Evolutionary conservation across 2,797 vertebrate species (phyloP), one percentile per base, ranked within the genome.

Genomic region (Sebastes dallii): DNA sequence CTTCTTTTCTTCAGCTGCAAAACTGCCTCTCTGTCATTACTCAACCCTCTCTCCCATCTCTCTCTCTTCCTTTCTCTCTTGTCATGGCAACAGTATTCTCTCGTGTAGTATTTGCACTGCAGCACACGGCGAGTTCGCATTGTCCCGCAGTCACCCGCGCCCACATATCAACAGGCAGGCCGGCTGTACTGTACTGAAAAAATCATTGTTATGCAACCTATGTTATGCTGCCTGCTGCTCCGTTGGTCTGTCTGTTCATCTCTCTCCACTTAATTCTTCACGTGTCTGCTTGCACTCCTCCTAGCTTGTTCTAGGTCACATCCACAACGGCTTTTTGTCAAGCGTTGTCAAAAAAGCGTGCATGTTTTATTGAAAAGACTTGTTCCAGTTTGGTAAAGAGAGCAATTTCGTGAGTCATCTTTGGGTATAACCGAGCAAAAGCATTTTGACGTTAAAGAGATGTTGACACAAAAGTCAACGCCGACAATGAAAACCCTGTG

Each of bases 151-250:
- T 93, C 91, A 92, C 93, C 91, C 91, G 77, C 94, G 91, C 94
- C 93, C 94, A 95, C 94, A 93, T 93, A 93, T 94, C 91, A 94
- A 93, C 94, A 94, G 89, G 92, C 93, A 88, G 90, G 82, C 92
- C 66, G 80, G 91, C 88, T 92, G 91, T 89, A 87, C 88, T 91
- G 88, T 86, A 83, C 88, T 80, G 89, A 89, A 85, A 85, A 91
- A 93, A 81, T 93, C 83, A 92, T 94, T 94, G 92, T 95, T 95
- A 95, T 91, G 92, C 92, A 95, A 95, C 90, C 91, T 91, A 85
- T 89, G 90, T 89, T 89, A 67, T 86, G 84, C 86, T 80, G 91
- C 92, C 92, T 91, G 88, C 92, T 92, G 92, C 84, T 91, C 83
- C 36, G 59, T 78, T 13, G 79, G 77, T 80, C 85, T 85, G 86